phyloP scores from a whole-genome alignment of 53 echinoderm and acorn worm species.

The Apostichopus leukothele region DNA sequence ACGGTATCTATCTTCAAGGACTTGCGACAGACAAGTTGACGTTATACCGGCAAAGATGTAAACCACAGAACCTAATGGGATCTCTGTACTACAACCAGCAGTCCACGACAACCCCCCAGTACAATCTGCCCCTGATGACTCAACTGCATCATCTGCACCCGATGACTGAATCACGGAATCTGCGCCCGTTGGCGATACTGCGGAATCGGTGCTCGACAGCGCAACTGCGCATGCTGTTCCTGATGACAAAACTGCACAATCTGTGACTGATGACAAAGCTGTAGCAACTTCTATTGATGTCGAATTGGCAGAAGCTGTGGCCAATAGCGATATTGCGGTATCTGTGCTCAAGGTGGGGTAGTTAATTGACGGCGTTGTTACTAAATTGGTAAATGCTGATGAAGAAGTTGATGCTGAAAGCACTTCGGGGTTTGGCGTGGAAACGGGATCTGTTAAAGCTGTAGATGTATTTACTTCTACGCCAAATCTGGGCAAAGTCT shows the following conservation, averaged over 20 bases:
- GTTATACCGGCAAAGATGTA: conserved; percentile 19
- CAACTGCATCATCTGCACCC: neutral
- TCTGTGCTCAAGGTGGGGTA: too few species aligned
- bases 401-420: neutral
- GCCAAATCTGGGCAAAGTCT: neutral
- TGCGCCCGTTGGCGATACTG: too few species aligned
- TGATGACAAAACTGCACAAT: too few species aligned
- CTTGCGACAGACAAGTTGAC: neutral
- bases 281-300: too few species aligned
- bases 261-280: too few species aligned
- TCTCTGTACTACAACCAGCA: neutral
- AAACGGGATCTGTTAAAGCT: neutral
- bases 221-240: too few species aligned
- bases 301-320: too few species aligned
- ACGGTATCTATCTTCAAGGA: neutral
- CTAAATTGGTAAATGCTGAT: neutral
- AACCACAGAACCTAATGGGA: neutral
- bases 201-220: too few species aligned
- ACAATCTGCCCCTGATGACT: neutral
- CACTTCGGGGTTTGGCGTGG: neutral
- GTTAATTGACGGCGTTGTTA: neutral
- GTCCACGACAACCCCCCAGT: neutral
- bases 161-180: too few species aligned
- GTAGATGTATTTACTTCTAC: neutral
- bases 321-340: too few species aligned